A percentile compares a stretch with the other conserved stretches of the same genome.
These are phyloP conservation scores for Serranus cabrilla DNA, from an alignment of 2,797 vertebrate species.

Conservation along the genomic window DNA sequence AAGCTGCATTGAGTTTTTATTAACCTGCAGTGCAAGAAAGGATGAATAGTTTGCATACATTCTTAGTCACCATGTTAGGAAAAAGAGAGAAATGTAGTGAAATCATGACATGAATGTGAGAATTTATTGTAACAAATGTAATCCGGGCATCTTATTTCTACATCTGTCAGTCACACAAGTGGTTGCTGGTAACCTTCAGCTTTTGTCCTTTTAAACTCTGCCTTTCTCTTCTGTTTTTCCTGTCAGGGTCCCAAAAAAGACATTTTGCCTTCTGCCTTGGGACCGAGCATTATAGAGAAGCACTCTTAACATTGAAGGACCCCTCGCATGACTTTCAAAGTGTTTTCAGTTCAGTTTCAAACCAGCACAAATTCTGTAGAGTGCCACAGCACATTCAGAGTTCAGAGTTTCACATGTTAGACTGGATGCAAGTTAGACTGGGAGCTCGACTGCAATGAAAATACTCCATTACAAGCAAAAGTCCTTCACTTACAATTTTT, in stretches of 20 bases:
- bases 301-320: neutral
- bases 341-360: neutral
- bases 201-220: neutral
- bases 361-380: neutral
- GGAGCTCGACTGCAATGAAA: neutral
- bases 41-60: neutral
- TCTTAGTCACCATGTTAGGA: neutral
- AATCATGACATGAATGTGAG: neutral
- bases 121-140: neutral
- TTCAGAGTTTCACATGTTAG: neutral
- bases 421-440: neutral
- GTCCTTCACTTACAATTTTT: too few species aligned
- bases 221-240: neutral
- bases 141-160: neutral
- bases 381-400: neutral
- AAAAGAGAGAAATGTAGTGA: neutral
- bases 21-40: neutral
- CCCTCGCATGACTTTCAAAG: neutral
- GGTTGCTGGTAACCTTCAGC: neutral
- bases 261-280: neutral
- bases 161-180: constrained; percentile 1
- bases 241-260: neutral
- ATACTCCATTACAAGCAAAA: too few species aligned
- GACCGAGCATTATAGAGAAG: neutral
- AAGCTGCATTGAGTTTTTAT: neutral